phyloP scores from a whole-genome alignment of 1,140 invertebrate genomes.

The Drosophila subobscura region DNA sequence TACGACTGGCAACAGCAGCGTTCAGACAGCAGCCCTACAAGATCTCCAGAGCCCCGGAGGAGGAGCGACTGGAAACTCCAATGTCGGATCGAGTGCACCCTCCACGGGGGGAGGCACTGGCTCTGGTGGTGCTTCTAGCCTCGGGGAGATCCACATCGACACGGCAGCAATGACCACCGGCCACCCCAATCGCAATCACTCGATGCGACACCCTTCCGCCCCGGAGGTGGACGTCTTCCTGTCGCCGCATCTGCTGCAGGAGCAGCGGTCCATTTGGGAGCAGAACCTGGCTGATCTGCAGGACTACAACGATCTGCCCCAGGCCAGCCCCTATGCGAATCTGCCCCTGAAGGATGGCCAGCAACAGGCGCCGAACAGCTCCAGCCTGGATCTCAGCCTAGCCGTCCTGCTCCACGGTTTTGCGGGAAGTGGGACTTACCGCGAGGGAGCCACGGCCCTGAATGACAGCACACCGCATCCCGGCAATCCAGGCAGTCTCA shows the following conservation, averaged over 20 bases:
- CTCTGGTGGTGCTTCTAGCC: constrained; percentile 9
- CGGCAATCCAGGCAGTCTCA: constrained; percentile 46
- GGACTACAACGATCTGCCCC: constrained; percentile 75
- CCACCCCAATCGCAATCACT: constrained; percentile 36
- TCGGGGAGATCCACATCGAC: constrained; percentile 57
- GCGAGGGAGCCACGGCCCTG: constrained; percentile 45
- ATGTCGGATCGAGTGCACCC: constrained; percentile 7
- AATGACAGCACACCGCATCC: constrained; percentile 79
- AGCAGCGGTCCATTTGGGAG: constrained; percentile 78
- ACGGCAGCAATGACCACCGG: constrained; percentile 36
- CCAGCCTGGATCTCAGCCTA: constrained; percentile 63
- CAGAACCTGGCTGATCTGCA: constrained; percentile 80
- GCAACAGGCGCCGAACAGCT: constrained; percentile 56
- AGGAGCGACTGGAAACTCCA: constrained; percentile 14
- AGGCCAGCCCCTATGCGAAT: constrained; percentile 68
- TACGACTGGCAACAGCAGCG: constrained; percentile 68
- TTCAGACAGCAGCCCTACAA: constrained; percentile 76
- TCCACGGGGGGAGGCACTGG: constrained; percentile 16
- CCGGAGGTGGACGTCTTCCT: constrained; percentile 71
- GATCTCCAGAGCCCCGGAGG: constrained; percentile 60
- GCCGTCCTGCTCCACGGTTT: constrained; percentile 65
- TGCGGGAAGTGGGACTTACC: constrained; percentile 32
- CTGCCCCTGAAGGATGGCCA: constrained; percentile 80
- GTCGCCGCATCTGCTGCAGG: constrained; percentile 67
- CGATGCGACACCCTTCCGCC: constrained; percentile 12